Conservation (phyloP, 2,888 invertebrate species). For the Drosophila meridiana region DNA sequence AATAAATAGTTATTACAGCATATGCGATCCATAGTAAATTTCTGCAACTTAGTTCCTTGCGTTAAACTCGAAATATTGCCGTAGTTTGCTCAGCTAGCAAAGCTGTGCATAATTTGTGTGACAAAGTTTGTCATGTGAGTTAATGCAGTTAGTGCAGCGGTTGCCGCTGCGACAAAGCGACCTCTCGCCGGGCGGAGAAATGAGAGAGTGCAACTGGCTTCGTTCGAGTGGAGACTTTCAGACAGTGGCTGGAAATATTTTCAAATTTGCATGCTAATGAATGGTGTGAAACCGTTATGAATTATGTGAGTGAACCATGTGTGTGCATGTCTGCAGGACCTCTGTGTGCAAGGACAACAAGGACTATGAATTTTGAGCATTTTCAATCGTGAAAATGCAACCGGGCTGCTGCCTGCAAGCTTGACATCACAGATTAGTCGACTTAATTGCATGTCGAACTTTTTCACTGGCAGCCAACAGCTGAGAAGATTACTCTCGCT, state of each 20-base stretch:
- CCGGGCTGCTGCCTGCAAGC: conserved; percentile 7
- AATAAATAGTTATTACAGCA: conserved; percentile 36
- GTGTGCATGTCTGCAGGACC: conserved; percentile 7
- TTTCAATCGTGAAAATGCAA: conserved; percentile 24
- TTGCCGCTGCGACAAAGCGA: conserved; percentile 21
- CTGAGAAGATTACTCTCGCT: conserved; percentile 21
- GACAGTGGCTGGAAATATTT: conserved; percentile 59
- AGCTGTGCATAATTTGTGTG: conserved; percentile 55
- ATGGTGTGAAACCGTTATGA: conserved; percentile 52
- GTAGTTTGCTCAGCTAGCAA: conserved; percentile 26
- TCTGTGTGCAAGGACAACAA: conserved; percentile 12
- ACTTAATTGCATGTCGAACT: conserved; percentile 65
- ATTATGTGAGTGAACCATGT: conserved; percentile 19
- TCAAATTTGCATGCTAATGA: conserved; percentile 72
- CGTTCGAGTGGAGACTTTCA: conserved; percentile 15
- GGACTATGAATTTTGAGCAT: conserved; percentile 18
- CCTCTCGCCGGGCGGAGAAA: conserved; percentile 10
- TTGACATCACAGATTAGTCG: conserved; percentile 43
- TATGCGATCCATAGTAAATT: conserved; percentile 18
- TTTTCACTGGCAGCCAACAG: conserved; percentile 39
- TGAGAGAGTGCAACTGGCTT: conserved; percentile 11
- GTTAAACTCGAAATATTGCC: conserved; percentile 19
- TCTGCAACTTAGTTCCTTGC: conserved; percentile 5
- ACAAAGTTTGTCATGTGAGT: conserved; percentile 64
- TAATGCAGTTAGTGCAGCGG: conserved; percentile 60